phyloP scores from a whole-genome alignment of 2,797 vertebrate genomes.

The Anas bahamensis region DNA sequence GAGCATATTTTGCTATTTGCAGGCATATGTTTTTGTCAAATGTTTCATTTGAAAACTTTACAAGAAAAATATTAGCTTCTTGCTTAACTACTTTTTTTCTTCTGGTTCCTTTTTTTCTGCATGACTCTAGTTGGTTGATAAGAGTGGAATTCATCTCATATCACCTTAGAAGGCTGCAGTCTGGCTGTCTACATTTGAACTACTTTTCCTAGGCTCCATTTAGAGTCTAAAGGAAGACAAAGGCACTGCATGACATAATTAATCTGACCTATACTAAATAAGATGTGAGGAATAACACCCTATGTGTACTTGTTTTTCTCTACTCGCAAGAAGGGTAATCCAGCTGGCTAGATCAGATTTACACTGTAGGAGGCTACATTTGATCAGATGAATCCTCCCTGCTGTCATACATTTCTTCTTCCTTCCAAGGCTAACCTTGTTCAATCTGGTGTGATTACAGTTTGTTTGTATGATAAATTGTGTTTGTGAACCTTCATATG shows the following conservation, averaged over 20 bases:
- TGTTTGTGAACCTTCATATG: neutral
- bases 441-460: neutral
- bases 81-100: neutral
- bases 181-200: neutral
- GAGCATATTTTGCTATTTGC: neutral
- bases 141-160: neutral
- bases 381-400: conserved; percentile 49
- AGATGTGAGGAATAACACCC: conserved; percentile 38
- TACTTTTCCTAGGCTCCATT: conserved; percentile 6
- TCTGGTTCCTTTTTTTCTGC: neutral
- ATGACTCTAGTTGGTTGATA: neutral
- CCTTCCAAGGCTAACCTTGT: conserved; percentile 21
- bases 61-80: neutral
- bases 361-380: conserved; percentile 50
- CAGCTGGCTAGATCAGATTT: conserved; percentile 54
- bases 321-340: conserved; percentile 34
- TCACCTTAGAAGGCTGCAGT: neutral
- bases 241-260: conserved; percentile 42
- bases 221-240: conserved; percentile 33
- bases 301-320: conserved; percentile 51
- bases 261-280: conserved; percentile 54
- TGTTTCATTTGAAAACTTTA: neutral
- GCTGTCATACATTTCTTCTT: conserved; percentile 28
- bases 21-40: neutral
- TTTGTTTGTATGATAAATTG: conserved; percentile 20